These are phyloP conservation scores for Meteorus cinctellus DNA, from an alignment of 2,888 invertebrate species.

Conservation along the genomic window DNA sequence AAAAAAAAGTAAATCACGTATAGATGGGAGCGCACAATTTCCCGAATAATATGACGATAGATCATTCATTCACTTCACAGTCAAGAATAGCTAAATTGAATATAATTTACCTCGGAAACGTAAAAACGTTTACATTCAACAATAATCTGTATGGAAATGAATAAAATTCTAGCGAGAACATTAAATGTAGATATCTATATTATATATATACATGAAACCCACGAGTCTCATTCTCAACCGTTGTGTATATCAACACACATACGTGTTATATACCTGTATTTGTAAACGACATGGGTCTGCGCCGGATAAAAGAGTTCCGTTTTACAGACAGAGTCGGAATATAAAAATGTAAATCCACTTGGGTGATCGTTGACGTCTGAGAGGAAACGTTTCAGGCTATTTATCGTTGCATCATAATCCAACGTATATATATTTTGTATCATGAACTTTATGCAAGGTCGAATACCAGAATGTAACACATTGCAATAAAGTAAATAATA, in stretches of 20 bases:
- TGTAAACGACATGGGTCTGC: constrained; percentile 23
- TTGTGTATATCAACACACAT: constrained; percentile 14
- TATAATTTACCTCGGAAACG: constrained; percentile 24
- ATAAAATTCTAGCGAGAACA: constrained; percentile 43
- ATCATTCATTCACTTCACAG: constrained; percentile 14
- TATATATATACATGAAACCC: background rate
- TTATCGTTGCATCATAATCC: constrained; percentile 48
- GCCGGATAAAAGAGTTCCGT: constrained; percentile 44
- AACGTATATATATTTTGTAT: constrained; percentile 19
- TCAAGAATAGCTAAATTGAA: constrained; percentile 9
- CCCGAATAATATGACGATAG: background rate
- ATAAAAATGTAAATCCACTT: constrained; percentile 51
- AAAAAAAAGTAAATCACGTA: background rate
- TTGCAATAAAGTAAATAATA: background rate
- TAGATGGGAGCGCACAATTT: background rate
- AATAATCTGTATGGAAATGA: constrained; percentile 50
- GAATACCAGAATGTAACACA: background rate
- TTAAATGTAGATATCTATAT: constrained; percentile 17
- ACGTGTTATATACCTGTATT: constrained; percentile 12
- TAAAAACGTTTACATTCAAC: constrained; percentile 47
- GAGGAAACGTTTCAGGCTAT: constrained; percentile 48
- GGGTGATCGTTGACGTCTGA: constrained; percentile 26
- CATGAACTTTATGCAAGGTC: background rate
- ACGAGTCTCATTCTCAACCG: constrained; percentile 14
- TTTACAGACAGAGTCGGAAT: constrained; percentile 47